Evolutionary conservation across 2,888 invertebrate genomes (phyloP).

Genomic region (Cephus rjabovi): DNA sequence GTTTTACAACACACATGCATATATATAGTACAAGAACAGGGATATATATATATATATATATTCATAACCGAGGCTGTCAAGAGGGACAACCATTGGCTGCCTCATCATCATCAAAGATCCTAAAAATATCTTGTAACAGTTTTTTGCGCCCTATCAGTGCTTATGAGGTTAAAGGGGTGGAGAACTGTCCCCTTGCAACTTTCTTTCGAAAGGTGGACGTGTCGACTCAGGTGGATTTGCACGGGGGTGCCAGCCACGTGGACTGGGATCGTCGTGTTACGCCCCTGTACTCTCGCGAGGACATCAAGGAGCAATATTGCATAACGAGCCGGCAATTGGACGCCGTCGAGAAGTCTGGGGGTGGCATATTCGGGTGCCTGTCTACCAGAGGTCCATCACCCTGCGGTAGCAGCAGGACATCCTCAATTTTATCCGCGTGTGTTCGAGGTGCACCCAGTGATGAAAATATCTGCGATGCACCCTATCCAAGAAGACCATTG

Average conservation of each 20-base stretch:
- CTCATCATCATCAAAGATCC: not conserved
- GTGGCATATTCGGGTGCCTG: constrained; percentile 87
- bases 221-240: constrained; percentile 65
- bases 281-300: constrained; percentile 85
- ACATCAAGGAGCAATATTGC: constrained; percentile 94
- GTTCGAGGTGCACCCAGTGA: constrained; percentile 89
- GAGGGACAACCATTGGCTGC: not conserved
- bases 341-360: constrained; percentile 76
- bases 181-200: not conserved
- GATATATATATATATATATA: too few relatives aligned
- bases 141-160: not conserved
- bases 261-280: constrained; percentile 66
- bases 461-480: constrained; percentile 87
- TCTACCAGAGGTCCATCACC: constrained; percentile 81
- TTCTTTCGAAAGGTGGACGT: constrained; percentile 59
- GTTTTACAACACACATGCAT: not conserved
- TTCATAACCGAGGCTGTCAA: not conserved
- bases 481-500: constrained; percentile 74
- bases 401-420: constrained; percentile 70
- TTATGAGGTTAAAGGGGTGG: not conserved
- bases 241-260: constrained; percentile 70
- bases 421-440: constrained; percentile 87
- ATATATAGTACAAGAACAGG: not conserved
- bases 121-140: not conserved
- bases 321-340: constrained; percentile 91